A percentile compares a stretch with the other conserved stretches of the same genome.
These are phyloP conservation scores for Molanna angustata DNA, from an alignment of 2,888 invertebrate genomes.

Conservation along the genomic window DNA sequence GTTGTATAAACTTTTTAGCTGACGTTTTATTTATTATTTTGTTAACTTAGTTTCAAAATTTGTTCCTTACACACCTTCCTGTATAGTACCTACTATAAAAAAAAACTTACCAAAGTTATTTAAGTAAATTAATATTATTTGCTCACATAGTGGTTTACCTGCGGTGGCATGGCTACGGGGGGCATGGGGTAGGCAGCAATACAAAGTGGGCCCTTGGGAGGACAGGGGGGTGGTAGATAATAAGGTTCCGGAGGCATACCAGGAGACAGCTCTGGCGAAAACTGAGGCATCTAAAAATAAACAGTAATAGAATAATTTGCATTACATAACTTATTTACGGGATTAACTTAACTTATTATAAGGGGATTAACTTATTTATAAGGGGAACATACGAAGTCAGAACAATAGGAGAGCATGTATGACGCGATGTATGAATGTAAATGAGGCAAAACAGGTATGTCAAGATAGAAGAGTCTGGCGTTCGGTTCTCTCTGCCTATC, in stretches of 20 bases:
- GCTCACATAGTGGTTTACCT: too few species aligned
- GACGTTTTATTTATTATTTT: too few species aligned
- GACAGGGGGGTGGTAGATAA: constrained; percentile 3
- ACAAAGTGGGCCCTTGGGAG: constrained; percentile 13
- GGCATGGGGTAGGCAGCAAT: constrained; percentile 12
- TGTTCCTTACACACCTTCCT: too few species aligned
- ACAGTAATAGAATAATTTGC: background rate
- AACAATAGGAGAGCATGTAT: background rate
- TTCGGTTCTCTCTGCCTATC: too few species aligned
- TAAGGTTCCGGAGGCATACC: constrained; percentile 9
- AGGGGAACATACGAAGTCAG: too few species aligned
- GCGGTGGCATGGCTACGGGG: constrained; percentile 7
- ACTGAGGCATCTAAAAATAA: constrained; percentile 10
- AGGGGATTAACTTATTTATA: too few species aligned
- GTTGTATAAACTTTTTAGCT: too few species aligned
- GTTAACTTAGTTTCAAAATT: too few species aligned
- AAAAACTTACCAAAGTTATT: too few species aligned
- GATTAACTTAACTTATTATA: too few species aligned
- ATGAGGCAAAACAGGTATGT: background rate
- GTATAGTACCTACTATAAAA: too few species aligned
- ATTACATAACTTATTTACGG: background rate
- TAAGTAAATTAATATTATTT: too few species aligned
- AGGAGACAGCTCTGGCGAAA: constrained; percentile 16
- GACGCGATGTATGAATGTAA: background rate
- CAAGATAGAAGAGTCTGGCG: background rate